Percentiles rank a stretch among this genome's conserved stretches.
Evolutionary conservation across 2,797 vertebrate genomes (phyloP).

Genomic region (Okamejei kenojei): DNA sequence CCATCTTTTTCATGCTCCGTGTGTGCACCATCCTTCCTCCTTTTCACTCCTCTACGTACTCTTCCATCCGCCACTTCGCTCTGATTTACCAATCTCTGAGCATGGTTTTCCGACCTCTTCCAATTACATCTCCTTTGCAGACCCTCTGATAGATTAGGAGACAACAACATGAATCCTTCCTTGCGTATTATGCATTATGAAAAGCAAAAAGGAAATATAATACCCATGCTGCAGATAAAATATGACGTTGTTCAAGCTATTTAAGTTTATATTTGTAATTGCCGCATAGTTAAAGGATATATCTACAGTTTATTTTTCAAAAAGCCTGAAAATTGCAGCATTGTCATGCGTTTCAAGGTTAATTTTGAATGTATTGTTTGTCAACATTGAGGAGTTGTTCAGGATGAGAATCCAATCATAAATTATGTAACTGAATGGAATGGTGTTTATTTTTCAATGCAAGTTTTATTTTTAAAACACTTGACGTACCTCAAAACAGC

Average conservation of each 20-base stretch:
- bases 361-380: neutral
- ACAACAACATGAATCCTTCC: neutral
- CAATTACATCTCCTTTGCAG: too few relatives aligned
- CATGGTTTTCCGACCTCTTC: too few relatives aligned
- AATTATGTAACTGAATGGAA: neutral
- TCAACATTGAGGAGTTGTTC: neutral
- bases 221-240: neutral
- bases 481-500: neutral
- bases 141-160: neutral
- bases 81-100: too few relatives aligned
- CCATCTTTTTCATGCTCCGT: too few relatives aligned
- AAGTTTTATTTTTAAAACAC: neutral
- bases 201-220: neutral
- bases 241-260: neutral
- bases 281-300: neutral
- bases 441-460: neutral
- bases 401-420: neutral
- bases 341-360: neutral
- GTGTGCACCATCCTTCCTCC: too few relatives aligned
- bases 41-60: too few relatives aligned
- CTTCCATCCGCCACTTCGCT: too few relatives aligned
- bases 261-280: neutral
- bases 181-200: neutral
- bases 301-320: neutral
- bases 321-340: neutral